These are phyloP conservation scores for Misgurnus mizolepis DNA, from an alignment of 2,113 vertebrate genomes.

Conservation along the genomic window DNA sequence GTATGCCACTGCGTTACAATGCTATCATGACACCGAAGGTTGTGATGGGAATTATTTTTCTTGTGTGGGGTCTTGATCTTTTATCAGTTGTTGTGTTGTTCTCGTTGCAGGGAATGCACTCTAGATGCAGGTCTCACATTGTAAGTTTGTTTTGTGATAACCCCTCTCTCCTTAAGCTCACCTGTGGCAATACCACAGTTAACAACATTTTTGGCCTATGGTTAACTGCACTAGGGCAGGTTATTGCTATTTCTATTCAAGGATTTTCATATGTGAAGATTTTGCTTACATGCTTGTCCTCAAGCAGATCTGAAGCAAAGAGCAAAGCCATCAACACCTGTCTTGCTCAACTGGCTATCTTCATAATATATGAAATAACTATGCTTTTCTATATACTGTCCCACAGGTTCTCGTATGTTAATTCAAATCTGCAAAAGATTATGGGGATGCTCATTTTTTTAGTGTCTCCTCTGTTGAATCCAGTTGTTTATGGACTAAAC, in stretches of 20 bases:
- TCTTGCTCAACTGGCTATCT: conserved; percentile 67
- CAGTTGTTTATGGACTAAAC: conserved; percentile 72
- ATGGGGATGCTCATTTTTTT: conserved; percentile 74
- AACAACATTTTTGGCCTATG: conserved; percentile 71
- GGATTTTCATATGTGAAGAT: conserved; percentile 71
- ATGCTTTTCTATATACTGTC: conserved; percentile 71
- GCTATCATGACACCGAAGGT: conserved; percentile 65
- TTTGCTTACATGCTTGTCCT: conserved; percentile 64
- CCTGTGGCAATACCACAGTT: conserved; percentile 62
- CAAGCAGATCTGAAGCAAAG: conserved; percentile 60
- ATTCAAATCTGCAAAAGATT: conserved; percentile 67
- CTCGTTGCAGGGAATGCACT: conserved; percentile 62
- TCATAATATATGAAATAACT: conserved; percentile 69
- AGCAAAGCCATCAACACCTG: conserved; percentile 72
- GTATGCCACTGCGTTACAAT: conserved; percentile 69
- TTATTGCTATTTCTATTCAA: conserved; percentile 66
- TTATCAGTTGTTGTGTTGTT: conserved; percentile 63
- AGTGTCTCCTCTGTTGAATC: conserved; percentile 72
- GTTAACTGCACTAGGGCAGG: conserved; percentile 66
- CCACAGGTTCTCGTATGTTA: conserved; percentile 67
- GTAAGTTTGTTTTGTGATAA: conserved; percentile 74
- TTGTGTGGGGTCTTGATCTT: conserved; percentile 70
- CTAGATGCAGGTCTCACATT: conserved; percentile 63
- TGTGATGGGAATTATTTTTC: conserved; percentile 55
- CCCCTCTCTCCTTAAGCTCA: conserved; percentile 15